Evolutionary conservation across 2,797 vertebrate genomes (phyloP), one percentile per base, ranked within the genome.

Genomic region (Anableps anableps): DNA sequence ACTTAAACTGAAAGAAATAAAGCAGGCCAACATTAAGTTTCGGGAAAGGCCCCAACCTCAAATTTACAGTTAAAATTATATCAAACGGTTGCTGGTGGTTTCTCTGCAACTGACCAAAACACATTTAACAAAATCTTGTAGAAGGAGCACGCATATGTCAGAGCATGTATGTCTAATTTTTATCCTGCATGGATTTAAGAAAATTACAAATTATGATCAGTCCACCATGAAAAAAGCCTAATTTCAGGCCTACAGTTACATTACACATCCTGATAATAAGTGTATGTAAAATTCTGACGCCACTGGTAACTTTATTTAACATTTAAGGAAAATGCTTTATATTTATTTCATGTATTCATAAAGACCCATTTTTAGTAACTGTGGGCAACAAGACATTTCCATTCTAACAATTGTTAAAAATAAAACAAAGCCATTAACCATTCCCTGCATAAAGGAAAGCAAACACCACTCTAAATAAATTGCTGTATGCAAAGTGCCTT

Each of bases 401-500:
- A 16, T 68, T 81, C 76, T 84, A 85, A 88, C 73, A 51, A 84
- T 85, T 70, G 77, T 14, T 1, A 50, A 79, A 88, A 83, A 87
- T 62, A 87, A 85, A 87, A 83, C 45, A 83, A 83, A 85, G 83
- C 80, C 80, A 83, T 88, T 84, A 86, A 89, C 76, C 53, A 77
- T 83, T 84, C 80, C 36, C 82, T 51, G 74, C 45, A 87, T 86
- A 85, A 80, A 84, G 70, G 78, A 88, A 86, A 79, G 84, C 82
- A 88, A 90, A 91, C 88, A 78, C 74, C 88, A 81, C 89, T 93
- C 85, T 77, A 81, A 83, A 93, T 82, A 88, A 86, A 91, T 86
- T 88, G 92, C 86, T 76, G 88, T 83, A 88, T 83, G 88, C 86
- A 91, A 87, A 93, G 86, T 92, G 91, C 84, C n/a, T 85, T 34